Evolutionary conservation across 2,113 vertebrate species (phyloP).

Genomic region (Entelurus aequoreus): DNA sequence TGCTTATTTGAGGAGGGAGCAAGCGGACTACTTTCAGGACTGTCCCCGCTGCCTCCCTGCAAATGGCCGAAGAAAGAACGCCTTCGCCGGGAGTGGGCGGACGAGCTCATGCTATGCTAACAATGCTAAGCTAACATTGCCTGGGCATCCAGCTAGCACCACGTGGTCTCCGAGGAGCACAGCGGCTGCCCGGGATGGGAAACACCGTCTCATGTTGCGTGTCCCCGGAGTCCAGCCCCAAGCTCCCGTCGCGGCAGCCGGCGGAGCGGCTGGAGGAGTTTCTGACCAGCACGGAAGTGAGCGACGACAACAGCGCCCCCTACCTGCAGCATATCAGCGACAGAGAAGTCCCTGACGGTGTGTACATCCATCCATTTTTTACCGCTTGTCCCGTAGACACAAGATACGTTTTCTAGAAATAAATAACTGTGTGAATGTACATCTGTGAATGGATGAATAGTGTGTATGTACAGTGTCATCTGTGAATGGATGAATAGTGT

Average conservation of each 20-base stretch:
- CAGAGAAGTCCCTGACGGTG: slow-evolving; percentile 86
- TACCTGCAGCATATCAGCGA: slow-evolving; percentile 93
- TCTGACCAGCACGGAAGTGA: slow-evolving; percentile 77
- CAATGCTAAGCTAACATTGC: slow-evolving; percentile 26
- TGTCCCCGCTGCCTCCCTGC: slow-evolving; percentile 9
- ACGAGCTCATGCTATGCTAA: slow-evolving; percentile 30
- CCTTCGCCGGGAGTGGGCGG: slow-evolving; percentile 29
- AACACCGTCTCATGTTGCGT: slow-evolving; percentile 88
- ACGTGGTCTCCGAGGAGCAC: slow-evolving; percentile 27
- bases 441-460: no score
- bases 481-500: no score
- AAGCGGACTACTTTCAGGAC: neutral
- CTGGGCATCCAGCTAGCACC: slow-evolving; percentile 22
- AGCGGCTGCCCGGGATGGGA: slow-evolving; percentile 71
- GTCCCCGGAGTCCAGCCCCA: slow-evolving; percentile 86
- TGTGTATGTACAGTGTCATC: no score
- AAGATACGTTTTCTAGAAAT: no score
- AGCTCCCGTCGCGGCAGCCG: slow-evolving; percentile 66
- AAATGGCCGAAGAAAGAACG: slow-evolving; percentile 51
- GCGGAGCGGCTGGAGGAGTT: slow-evolving; percentile 70
- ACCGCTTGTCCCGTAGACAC: neutral
- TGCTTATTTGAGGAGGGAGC: neutral
- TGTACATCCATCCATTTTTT: neutral
- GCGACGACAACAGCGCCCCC: slow-evolving; percentile 82
- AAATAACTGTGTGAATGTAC: no score